These are phyloP conservation scores for Micrastur ruficollis DNA, from an alignment of 2,797 vertebrate species.

Conservation along the genomic window DNA sequence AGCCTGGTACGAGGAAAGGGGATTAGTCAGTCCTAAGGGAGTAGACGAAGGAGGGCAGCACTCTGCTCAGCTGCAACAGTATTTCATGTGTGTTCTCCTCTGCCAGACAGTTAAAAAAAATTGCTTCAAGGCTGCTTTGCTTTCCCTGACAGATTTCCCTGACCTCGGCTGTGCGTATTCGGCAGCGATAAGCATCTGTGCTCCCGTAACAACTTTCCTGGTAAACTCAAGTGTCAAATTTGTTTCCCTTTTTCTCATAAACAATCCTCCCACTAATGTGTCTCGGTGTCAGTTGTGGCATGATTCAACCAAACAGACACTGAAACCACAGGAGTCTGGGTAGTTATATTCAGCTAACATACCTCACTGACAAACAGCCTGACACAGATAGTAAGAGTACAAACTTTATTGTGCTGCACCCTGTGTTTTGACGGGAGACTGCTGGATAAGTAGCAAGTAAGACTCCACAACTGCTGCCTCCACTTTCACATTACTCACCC, in stretches of 20 bases:
- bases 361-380: neutral
- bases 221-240: conserved; percentile 44
- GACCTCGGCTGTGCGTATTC: neutral
- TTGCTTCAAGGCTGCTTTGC: neutral
- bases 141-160: conserved; percentile 17
- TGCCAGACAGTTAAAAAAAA: neutral
- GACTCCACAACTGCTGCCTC: neutral
- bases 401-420: neutral
- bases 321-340: neutral
- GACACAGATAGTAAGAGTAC: neutral
- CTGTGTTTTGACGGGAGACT: neutral
- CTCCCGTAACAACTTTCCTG: neutral
- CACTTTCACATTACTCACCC: neutral
- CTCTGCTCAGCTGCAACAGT: neutral
- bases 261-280: conserved; percentile 39
- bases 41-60: neutral
- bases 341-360: neutral
- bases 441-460: neutral
- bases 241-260: conserved; percentile 46
- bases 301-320: conserved; percentile 6
- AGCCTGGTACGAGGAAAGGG: neutral
- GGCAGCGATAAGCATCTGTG: conserved; percentile 1
- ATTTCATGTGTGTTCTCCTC: neutral
- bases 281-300: neutral
- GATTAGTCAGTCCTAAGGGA: neutral